Base-by-base conservation (phyloP, 1,140 invertebrate species). In the Harlomillsia oculata region DNA sequence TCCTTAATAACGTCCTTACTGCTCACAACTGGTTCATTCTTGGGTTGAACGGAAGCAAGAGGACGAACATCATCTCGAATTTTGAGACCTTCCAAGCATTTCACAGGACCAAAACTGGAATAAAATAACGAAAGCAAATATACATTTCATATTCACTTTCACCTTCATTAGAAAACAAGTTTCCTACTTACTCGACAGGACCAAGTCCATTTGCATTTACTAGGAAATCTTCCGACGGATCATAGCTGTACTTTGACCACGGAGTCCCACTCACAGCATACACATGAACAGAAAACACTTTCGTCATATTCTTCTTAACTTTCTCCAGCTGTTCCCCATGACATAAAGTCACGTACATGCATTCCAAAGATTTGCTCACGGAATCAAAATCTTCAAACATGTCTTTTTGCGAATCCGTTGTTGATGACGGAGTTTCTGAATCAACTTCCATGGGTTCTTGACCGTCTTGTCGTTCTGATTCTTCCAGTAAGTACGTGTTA, bases 241-340 rank as follows among this genome's bases (percentile, higher is more conserved):
- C n/a, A n/a, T n/a, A n/a, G n/a, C n/a, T n/a, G n/a, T n/a, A n/a
- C n/a, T n/a, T n/a, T n/a, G n/a, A n/a, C 3, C 41, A 26, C 1
- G 51, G 51, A 18, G 44, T 43, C 5, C 26, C 5, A 43, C 51
- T 53, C 4, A 53, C 14, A 0, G 53, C 25, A 36, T 64, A 60
- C 23, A 64, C 29, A 25, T 64, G 62, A 14, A 64, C 32, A 1
- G 62, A 64, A 28, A 37, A 51, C 20, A 64, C 32, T 32, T 53
- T 53, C 2, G 25, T 25, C 18, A 56, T 46, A 20, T 49, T 25
- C n/a, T 51, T 20, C 20, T 57, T 57, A 4, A 43, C 4, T 1
- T 30, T 26, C 18, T 60, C 57, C 23, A 60, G 20, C 5, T 64
- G 26, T 5, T 46, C 28, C 2, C 57, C 62, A 37, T 26, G 49